Conservation (phyloP, 2,797 vertebrate species). For the Psittacula derbiana region DNA sequence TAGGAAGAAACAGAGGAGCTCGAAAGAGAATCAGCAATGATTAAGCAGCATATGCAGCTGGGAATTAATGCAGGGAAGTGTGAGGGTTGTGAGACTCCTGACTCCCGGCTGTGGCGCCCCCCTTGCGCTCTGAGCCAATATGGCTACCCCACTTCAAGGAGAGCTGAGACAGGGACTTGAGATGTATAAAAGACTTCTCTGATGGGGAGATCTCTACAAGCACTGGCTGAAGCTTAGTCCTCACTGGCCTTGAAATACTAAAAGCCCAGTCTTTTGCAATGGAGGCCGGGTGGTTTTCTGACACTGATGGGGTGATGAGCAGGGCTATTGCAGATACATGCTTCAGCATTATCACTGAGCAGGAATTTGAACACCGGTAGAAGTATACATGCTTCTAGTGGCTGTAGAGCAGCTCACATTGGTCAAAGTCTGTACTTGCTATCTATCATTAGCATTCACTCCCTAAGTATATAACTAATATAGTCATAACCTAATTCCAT, state of each 20-base stretch:
- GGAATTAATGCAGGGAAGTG: not conserved
- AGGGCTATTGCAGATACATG: not conserved
- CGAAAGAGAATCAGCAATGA: not conserved
- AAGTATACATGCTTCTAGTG: not conserved
- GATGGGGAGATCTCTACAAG: not conserved
- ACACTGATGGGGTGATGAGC: not conserved
- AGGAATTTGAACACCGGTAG: not conserved
- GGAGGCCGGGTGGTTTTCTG: not conserved
- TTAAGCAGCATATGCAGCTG: not conserved
- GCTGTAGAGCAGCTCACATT: not conserved
- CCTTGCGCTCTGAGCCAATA: not conserved
- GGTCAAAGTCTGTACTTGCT: not conserved
- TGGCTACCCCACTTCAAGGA: not conserved
- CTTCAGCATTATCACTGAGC: not conserved
- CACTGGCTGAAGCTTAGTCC: not conserved
- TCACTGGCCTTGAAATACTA: not conserved
- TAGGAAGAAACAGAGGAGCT: not conserved
- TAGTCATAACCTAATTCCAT: not conserved
- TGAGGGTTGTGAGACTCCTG: not conserved
- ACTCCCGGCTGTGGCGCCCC: accelerated
- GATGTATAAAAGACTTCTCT: not conserved
- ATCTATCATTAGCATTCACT: not conserved
- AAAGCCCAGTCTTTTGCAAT: not conserved
- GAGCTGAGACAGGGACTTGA: not conserved
- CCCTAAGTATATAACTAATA: not conserved